Conservation (phyloP, 2,797 vertebrate genomes). For the Halcyon badia region DNA sequence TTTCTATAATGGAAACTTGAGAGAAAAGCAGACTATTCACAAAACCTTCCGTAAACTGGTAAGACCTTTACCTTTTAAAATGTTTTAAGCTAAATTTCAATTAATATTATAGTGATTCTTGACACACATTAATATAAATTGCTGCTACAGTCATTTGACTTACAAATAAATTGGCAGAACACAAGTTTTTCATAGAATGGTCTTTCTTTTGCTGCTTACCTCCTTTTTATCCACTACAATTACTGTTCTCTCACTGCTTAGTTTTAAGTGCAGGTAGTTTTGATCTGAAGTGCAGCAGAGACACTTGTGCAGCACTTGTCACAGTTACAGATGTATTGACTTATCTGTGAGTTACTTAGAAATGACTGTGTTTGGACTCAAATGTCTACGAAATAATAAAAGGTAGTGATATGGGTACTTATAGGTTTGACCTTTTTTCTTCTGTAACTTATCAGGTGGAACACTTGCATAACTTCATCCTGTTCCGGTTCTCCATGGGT, state of each 20-base stretch:
- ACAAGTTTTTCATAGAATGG: background rate
- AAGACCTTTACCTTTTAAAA: constrained; percentile 42
- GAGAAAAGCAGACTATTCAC: constrained; percentile 95
- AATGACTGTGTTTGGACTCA: background rate
- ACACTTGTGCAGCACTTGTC: background rate
- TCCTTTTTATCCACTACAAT: background rate
- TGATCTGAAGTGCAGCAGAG: background rate
- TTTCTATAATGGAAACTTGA: constrained; percentile 95
- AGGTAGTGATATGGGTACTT: background rate
- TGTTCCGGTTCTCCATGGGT: constrained; percentile 99
- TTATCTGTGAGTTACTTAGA: background rate
- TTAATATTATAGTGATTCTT: background rate
- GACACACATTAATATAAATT: background rate
- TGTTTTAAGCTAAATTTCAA: background rate
- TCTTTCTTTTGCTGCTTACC: background rate
- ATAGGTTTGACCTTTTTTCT: background rate
- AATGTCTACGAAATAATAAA: background rate
- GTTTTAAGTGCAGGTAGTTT: background rate
- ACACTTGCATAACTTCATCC: constrained; percentile 96
- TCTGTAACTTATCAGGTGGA: constrained; percentile 87
- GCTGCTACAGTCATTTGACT: background rate
- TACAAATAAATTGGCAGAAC: background rate
- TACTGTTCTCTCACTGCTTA: background rate
- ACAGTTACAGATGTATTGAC: background rate
- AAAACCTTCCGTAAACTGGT: constrained; percentile 94